Evolutionary conservation across 1,140 invertebrate species (phyloP), one percentile per base, ranked within the genome.

Genomic region (Saccostrea cuccullata): DNA sequence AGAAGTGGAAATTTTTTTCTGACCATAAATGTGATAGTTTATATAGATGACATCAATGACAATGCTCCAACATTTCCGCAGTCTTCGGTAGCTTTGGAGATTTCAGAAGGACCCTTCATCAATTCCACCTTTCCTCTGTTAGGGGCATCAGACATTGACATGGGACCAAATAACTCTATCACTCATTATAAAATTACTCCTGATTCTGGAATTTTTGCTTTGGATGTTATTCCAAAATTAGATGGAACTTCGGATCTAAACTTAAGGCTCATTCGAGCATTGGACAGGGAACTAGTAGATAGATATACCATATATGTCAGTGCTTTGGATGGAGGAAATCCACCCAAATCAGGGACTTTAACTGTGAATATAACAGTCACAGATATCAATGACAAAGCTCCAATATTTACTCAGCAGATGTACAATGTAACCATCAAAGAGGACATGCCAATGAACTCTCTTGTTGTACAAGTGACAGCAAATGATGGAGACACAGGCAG

Each of bases 361-460:
- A 88, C 87, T 0, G 90, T 94, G 13, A 92, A 93, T 87, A 92
- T 94, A 47, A 88, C 89, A 12, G 93, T 94, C 9, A 91, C 90
- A 0, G 94, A 98, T 93, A 97, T 99, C 90, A 94, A 94, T 88
- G 94, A 94, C 87, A 93, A 94, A 82, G 86, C 86, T n/a, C 94
- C 94, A 12, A 82, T 84, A 26, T 94, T 94, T 82, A 85, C 77
- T 5, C 67, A 92, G 47, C 87, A 90, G 6, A 67, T 82, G 0
- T 94, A 94, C 87, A 91, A 93, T 85, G 96, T 98, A 56, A 91
- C 91, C 17, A 89, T 94, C 58, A 98, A 98, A 95, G 97, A 97
- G 36, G 97, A 96, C 86, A 86, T 90, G 9, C 11, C 86, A 0
- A 26, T 90, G 5, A 89, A 90, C 58, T 85, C 89, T 55, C 86